Evolutionary conservation across 2,888 invertebrate species (phyloP).

Genomic region (Anagyrus pseudococci): DNA sequence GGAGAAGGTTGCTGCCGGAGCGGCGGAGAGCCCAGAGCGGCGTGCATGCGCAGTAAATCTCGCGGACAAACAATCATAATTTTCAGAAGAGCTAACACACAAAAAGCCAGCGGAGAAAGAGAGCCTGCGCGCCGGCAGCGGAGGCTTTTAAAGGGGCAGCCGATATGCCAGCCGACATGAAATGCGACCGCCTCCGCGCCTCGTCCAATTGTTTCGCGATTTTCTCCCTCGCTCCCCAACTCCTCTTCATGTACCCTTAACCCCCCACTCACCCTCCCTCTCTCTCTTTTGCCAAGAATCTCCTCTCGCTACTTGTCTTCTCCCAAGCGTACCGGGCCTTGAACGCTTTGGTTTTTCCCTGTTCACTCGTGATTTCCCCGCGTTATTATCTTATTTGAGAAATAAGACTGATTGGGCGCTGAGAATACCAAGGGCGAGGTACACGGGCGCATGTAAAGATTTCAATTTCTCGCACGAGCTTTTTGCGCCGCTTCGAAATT

Average conservation of each 20-base stretch:
- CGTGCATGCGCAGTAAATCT: slow-evolving; percentile 54
- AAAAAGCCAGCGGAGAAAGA: slow-evolving; percentile 43
- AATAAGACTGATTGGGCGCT: too few species aligned
- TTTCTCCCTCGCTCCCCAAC: slow-evolving; percentile 43
- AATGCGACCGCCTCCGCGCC: slow-evolving; percentile 58
- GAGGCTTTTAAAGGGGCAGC: slow-evolving; percentile 56
- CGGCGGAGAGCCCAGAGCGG: slow-evolving; percentile 4
- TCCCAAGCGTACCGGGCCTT: too few species aligned
- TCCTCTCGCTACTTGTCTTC: too few species aligned
- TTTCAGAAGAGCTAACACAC: slow-evolving; percentile 56
- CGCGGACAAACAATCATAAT: slow-evolving; percentile 61
- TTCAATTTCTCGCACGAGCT: too few species aligned
- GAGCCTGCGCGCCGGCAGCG: slow-evolving; percentile 25
- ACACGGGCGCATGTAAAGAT: too few species aligned
- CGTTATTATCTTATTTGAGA: too few species aligned
- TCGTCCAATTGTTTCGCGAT: slow-evolving; percentile 57
- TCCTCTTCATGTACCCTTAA: too few species aligned
- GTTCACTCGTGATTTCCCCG: not conserved
- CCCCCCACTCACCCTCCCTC: too few species aligned
- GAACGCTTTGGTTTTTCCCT: too few species aligned
- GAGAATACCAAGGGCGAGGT: too few species aligned
- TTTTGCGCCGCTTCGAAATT: too few species aligned
- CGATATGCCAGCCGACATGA: slow-evolving; percentile 55
- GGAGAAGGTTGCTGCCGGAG: slow-evolving; percentile 30
- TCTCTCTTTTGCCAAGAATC: too few species aligned